phyloP scores from a whole-genome alignment of 2,888 invertebrate genomes.

The Tipula vernalis region DNA sequence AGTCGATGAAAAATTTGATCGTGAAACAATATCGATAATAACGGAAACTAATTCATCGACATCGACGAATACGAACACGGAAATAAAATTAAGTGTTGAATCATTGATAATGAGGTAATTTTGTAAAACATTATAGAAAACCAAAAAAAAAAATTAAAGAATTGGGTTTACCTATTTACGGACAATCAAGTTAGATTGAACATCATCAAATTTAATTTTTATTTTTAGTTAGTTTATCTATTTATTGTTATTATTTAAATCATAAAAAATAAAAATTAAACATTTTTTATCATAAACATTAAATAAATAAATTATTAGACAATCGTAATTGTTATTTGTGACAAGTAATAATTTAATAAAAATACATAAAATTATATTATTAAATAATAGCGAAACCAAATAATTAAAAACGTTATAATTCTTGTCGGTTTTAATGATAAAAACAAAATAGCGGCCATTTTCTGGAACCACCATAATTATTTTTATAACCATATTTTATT shows the following conservation, averaged over 20 bases:
- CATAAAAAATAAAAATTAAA: background rate
- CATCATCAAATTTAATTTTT: background rate
- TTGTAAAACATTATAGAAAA: background rate
- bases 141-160: background rate
- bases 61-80: conserved; percentile 15
- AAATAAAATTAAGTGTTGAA: conserved; percentile 29
- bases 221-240: background rate
- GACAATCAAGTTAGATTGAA: conserved; percentile 6
- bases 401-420: background rate
- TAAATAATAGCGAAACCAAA: background rate
- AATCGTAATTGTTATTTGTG: background rate
- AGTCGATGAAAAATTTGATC: background rate
- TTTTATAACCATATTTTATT: background rate
- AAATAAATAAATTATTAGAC: background rate
- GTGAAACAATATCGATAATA: conserved; percentile 5
- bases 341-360: background rate
- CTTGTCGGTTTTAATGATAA: background rate
- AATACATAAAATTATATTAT: background rate
- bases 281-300: background rate
- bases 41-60: background rate
- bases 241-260: background rate
- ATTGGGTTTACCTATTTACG: conserved; percentile 4
- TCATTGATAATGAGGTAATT: conserved; percentile 29
- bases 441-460: background rate
- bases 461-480: background rate